phyloP scores from a whole-genome alignment of 2,888 invertebrate species.

The Tenthredo livida region DNA sequence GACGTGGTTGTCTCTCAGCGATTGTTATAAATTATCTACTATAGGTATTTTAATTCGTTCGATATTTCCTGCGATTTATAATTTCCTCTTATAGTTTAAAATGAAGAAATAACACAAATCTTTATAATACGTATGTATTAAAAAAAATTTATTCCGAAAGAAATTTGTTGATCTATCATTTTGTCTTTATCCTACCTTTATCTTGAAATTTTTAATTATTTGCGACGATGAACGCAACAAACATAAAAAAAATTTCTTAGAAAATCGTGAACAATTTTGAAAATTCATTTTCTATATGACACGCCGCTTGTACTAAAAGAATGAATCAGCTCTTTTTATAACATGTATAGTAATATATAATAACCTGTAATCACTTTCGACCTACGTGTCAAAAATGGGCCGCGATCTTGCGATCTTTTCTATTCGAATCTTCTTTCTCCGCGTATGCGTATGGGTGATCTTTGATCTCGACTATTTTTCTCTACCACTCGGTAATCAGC shows the following conservation, averaged over 20 bases:
- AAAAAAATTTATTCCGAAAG: too few species aligned
- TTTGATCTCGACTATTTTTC: slow-evolving; percentile 34
- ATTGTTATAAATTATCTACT: not conserved
- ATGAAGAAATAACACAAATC: too few species aligned
- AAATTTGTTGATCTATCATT: too few species aligned
- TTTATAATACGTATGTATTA: too few species aligned
- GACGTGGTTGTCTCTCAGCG: not conserved
- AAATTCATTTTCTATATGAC: too few species aligned
- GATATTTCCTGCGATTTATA: slow-evolving; percentile 3
- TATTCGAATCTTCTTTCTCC: slow-evolving; percentile 1
- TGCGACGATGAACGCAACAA: too few species aligned
- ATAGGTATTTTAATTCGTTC: not conserved
- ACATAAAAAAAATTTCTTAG: too few species aligned
- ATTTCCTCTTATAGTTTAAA: not conserved
- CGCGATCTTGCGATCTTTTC: slow-evolving; percentile 9
- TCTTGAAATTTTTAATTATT: too few species aligned
- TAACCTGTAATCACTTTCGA: slow-evolving; percentile 32
- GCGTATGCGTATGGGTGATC: not conserved
- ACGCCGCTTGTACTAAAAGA: not conserved
- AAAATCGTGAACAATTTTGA: too few species aligned
- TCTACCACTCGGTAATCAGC: slow-evolving; percentile 35
- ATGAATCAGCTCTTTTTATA: not conserved
- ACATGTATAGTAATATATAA: not conserved
- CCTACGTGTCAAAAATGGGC: slow-evolving; percentile 46
- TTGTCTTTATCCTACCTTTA: too few species aligned